phyloP scores from a whole-genome alignment of 2,888 invertebrate species.

The Limnephilus rhombicus region DNA sequence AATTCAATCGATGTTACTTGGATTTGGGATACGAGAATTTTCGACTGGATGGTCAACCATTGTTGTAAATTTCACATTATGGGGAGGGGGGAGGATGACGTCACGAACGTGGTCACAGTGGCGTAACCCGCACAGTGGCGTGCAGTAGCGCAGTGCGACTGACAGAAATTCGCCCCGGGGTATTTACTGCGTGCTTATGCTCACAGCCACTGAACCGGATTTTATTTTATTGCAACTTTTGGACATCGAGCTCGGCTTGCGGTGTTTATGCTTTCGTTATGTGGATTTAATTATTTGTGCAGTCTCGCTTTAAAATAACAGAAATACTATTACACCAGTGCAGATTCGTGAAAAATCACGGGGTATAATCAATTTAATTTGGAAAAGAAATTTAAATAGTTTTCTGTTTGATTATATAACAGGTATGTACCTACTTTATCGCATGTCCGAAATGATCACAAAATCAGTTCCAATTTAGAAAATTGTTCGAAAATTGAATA shows the following conservation, averaged over 20 bases:
- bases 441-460: too few relatives aligned
- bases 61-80: not conserved
- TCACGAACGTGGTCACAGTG: not conserved
- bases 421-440: too few relatives aligned
- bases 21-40: not conserved
- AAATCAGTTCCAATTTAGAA: too few relatives aligned
- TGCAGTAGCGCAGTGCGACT: conserved; percentile 1
- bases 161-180: conserved; percentile 1
- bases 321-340: too few relatives aligned
- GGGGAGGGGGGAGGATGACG: not conserved
- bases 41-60: not conserved
- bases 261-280: not conserved
- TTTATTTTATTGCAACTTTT: conserved; percentile 22
- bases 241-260: not conserved
- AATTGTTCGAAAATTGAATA: too few relatives aligned
- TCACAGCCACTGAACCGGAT: not conserved
- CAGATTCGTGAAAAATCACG: too few relatives aligned
- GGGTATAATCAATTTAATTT: too few relatives aligned
- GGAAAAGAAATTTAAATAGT: too few relatives aligned
- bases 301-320: not conserved
- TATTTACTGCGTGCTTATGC: conserved; percentile 25
- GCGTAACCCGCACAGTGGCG: not conserved
- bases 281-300: not conserved
- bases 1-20: not conserved
- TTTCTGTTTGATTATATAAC: too few relatives aligned